phyloP scores from a whole-genome alignment of 2,888 invertebrate species.

The Sturmia bella region DNA sequence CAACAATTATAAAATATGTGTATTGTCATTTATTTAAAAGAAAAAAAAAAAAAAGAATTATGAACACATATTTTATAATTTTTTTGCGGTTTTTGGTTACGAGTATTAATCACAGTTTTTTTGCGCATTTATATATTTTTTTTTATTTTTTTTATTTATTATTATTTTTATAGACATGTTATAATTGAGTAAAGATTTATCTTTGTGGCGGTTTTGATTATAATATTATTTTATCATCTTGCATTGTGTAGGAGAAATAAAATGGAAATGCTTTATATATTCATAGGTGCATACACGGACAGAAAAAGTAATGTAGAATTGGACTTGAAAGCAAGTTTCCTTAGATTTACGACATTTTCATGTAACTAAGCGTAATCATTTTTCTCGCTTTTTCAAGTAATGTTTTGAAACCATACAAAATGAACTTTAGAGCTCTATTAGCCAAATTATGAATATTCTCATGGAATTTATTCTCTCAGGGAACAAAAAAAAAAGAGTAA shows the following conservation, averaged over 20 bases:
- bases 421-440: no score
- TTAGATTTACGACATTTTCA: no score
- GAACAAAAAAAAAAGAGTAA: no score
- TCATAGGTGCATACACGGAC: not conserved
- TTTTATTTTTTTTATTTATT: slow-evolving; percentile 14
- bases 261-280: not conserved
- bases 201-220: slow-evolving; percentile 64
- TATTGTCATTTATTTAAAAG: slow-evolving; percentile 29
- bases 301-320: no score
- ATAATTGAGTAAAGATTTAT: slow-evolving; percentile 58
- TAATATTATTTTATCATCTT: slow-evolving; percentile 23
- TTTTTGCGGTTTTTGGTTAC: slow-evolving; percentile 30
- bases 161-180: slow-evolving; percentile 40
- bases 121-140: slow-evolving; percentile 62
- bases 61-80: slow-evolving; percentile 28
- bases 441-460: no score
- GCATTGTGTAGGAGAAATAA: slow-evolving; percentile 53
- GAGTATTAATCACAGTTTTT: slow-evolving; percentile 50
- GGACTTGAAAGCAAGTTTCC: no score
- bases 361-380: no score
- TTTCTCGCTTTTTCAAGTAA: no score
- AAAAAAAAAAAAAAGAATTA: not conserved
- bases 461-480: no score
- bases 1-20: slow-evolving; percentile 1
- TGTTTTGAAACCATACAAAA: no score